Base-by-base conservation (phyloP, 1,140 invertebrate species). In the Mamestra configurata region DNA sequence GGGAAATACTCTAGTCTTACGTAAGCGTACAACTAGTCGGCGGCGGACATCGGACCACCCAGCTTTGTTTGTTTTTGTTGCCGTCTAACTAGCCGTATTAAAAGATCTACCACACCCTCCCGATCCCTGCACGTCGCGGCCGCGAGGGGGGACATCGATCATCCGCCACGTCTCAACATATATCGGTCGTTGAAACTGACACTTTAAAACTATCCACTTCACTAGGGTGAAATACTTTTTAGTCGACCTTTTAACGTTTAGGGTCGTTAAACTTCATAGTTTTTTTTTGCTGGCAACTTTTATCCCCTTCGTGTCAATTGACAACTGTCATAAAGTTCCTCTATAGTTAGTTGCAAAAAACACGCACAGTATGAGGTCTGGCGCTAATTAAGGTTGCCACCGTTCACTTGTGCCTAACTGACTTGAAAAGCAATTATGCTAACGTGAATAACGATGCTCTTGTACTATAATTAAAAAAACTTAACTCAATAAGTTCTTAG, bases 31-130 rank as follows among this genome's bases (percentile, higher is more conserved):
- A 79, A 68, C 73, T 35, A 64, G 11, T n/a, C 77, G 61, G 59
- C 40, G 35, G 71, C 40, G 72, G 55, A 61, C 27, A 72, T 51
- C 43, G 68, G 84, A 86, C 84, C 84, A 86, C 84, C 84, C 84
- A 57, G 80, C 70, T 72, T 77, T 85, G 79, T 86, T 86, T 86
- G 84, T 86, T 86, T 85, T 86, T 81, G 70, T 84, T 81, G 61
- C 73, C 49, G 40, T 68, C 61, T 75, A 79, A 82, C 84, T 79
- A 75, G 66, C 68, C 51, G 66, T 66, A 31, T 59, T 72, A 59
- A 70, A 73, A 71, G 71, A 57, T 61, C 72, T 66, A 2, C 80
- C 70, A 51, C 72, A 57, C 76, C 66, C 66, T 79, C 77, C 73
- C 31, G 64, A 46, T 10, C 55, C 53, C 24, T 11, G 15, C 27